Evolutionary conservation across 2,888 invertebrate species (phyloP).

Genomic region (Acrocyrtus sp.): DNA sequence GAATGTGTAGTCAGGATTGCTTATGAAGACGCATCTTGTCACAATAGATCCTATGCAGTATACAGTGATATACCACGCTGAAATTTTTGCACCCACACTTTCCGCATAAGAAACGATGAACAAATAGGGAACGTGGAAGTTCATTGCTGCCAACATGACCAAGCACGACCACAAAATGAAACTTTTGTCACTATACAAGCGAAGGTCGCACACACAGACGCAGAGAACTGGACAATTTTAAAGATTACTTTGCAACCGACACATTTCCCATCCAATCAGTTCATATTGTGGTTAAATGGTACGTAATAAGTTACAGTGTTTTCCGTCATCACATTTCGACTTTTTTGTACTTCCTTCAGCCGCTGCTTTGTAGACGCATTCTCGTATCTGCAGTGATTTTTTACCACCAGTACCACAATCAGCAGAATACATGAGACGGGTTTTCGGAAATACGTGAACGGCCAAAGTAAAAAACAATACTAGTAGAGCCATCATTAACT

Average conservation of each 20-base stretch:
- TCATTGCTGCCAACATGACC: slow-evolving; percentile 45
- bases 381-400: not conserved
- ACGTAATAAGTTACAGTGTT: not conserved
- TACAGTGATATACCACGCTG: slow-evolving; percentile 34
- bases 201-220: slow-evolving; percentile 56
- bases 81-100: slow-evolving; percentile 8
- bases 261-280: too few species aligned
- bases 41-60: slow-evolving; percentile 23
- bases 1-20: slow-evolving; percentile 31
- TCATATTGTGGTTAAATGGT: not conserved
- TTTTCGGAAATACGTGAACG: slow-evolving; percentile 36
- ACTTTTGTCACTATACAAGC: slow-evolving; percentile 46
- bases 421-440: slow-evolving; percentile 20
- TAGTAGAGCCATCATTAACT: slow-evolving; percentile 21
- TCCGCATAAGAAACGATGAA: slow-evolving; percentile 48
- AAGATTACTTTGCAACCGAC: not conserved
- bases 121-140: slow-evolving; percentile 51
- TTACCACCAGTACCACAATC: not conserved
- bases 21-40: slow-evolving; percentile 7
- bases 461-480: slow-evolving; percentile 30
- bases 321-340: not conserved
- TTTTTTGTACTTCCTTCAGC: not conserved
- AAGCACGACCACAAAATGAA: slow-evolving; percentile 54
- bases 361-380: slow-evolving; percentile 15
- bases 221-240: slow-evolving; percentile 41